Evolutionary conservation across 2,113 vertebrate genomes (phyloP).

Genomic region (Conger conger): DNA sequence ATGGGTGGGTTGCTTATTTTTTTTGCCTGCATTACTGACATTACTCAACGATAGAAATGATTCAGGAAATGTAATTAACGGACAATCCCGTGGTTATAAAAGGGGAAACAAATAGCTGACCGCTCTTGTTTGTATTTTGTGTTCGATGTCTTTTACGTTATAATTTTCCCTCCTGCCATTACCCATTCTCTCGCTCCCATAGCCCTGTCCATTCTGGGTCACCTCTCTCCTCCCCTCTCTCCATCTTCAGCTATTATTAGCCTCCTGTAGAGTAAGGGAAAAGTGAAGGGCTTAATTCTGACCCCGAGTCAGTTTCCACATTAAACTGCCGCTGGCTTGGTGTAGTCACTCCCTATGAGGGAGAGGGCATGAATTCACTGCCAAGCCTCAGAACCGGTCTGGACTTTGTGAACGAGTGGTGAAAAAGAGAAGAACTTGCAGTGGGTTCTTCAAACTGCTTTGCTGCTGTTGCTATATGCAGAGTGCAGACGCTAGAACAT

Average conservation of each 20-base stretch:
- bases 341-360: not conserved
- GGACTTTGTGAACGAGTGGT: not conserved
- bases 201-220: not conserved
- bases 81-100: not conserved
- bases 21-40: conserved; percentile 1
- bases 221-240: not conserved
- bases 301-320: not conserved
- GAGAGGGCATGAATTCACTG: not conserved
- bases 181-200: not conserved
- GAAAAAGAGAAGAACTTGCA: not conserved
- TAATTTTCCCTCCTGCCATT: not conserved
- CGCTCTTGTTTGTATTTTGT: not conserved
- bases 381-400: not conserved
- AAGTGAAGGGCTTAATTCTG: conserved; percentile 6
- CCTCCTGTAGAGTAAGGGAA: not conserved
- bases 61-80: conserved; percentile 5
- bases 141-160: not conserved
- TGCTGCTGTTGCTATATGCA: not conserved
- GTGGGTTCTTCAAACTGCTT: not conserved
- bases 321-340: not conserved
- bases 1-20: conserved; percentile 3
- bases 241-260: not conserved
- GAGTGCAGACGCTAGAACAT: not conserved
- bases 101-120: not conserved
- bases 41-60: not conserved